Evolutionary conservation across 2,113 vertebrate species (phyloP).

Genomic region (Oncorhynchus gorbuscha): DNA sequence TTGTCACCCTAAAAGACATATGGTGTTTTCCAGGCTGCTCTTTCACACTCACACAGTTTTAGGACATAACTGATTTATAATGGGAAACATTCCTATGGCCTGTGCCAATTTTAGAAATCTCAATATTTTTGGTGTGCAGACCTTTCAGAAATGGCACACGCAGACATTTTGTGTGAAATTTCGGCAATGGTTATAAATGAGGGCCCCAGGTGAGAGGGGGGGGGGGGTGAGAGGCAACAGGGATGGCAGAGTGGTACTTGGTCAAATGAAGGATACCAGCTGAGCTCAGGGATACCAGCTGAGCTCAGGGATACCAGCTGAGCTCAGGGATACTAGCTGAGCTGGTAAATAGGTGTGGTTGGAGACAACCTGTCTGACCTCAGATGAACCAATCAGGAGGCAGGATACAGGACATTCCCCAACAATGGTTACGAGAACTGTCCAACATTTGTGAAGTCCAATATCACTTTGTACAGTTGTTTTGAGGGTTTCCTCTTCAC

Average conservation of each 20-base stretch:
- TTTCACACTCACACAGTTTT: background rate
- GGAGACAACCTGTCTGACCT: constrained; percentile 49
- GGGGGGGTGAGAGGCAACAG: constrained; percentile 4
- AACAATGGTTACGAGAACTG: background rate
- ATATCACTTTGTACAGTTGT: background rate
- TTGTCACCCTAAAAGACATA: no score
- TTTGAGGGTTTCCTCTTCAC: background rate
- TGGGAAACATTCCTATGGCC: no score
- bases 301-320: no score
- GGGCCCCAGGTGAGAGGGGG: constrained; percentile 30
- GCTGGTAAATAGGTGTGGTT: constrained; percentile 46
- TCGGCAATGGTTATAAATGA: no score
- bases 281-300: no score
- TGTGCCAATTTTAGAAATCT: no score
- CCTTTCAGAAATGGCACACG: no score
- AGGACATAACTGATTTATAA: no score
- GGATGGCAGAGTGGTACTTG: constrained; percentile 21
- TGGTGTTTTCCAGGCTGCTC: no score
- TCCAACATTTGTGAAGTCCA: background rate
- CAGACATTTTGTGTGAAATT: no score
- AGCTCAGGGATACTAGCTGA: no score
- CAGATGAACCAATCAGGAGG: constrained; percentile 39
- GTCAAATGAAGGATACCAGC: constrained; percentile 16
- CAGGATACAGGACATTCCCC: background rate
- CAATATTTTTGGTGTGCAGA: no score